Conservation (phyloP, 2,797 vertebrate genomes). For the Alectoris magna region DNA sequence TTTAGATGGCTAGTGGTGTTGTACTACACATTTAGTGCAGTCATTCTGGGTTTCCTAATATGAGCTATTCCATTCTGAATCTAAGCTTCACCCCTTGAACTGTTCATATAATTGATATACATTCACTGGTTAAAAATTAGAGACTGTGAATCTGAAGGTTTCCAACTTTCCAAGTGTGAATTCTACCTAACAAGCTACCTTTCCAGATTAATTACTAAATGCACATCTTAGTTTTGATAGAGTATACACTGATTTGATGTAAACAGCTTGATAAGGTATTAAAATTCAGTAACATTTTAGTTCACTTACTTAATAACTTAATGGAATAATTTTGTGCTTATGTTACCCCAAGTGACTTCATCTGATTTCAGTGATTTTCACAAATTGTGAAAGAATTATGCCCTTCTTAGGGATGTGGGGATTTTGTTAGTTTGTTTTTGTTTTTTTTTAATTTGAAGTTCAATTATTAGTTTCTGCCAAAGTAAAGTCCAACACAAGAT, state of each 20-base stretch:
- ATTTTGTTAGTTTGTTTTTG: neutral
- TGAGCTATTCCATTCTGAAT: neutral
- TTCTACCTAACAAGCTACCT: neutral
- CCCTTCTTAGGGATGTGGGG: neutral
- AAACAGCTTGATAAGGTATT: neutral
- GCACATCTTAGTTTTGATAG: neutral
- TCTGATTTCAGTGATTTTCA: neutral
- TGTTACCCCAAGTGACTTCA: neutral
- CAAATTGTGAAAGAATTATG: neutral
- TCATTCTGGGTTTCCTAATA: neutral
- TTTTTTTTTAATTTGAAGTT: neutral
- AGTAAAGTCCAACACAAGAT: neutral
- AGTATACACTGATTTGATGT: neutral
- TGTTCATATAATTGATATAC: neutral
- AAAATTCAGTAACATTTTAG: neutral
- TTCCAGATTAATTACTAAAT: neutral
- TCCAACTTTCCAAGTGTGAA: neutral
- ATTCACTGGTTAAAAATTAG: neutral
- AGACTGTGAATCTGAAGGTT: neutral
- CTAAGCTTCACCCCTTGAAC: neutral
- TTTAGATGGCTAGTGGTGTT: neutral
- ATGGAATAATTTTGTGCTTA: neutral
- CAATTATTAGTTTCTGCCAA: neutral
- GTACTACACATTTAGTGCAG: neutral
- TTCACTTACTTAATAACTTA: neutral